phyloP scores from a whole-genome alignment of 2,797 vertebrate genomes.

The Acrocephalus scirpaceus region DNA sequence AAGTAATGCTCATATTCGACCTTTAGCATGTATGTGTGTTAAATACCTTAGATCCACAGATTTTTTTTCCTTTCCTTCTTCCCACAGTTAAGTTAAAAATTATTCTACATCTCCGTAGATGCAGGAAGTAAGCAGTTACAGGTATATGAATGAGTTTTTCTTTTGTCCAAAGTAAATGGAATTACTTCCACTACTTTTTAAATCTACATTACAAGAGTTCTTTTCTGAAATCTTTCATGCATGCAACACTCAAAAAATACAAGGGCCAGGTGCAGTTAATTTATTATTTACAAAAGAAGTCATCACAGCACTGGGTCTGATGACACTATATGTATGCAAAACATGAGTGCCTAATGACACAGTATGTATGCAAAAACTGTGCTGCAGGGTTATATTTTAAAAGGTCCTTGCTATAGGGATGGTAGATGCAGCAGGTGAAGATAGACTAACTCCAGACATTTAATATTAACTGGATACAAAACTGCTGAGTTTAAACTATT shows the following conservation, averaged over 20 bases:
- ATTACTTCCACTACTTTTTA: neutral
- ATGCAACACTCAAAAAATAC: neutral
- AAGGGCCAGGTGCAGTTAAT: neutral
- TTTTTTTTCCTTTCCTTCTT: neutral
- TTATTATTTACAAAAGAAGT: neutral
- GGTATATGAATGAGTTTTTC: neutral
- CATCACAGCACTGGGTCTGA: neutral
- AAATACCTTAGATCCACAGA: neutral
- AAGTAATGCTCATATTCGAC: neutral
- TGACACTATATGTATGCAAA: neutral
- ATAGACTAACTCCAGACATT: neutral
- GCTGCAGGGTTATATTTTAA: neutral
- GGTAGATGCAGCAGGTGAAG: neutral
- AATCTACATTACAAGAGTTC: neutral
- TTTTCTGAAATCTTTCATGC: neutral
- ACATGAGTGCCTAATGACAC: neutral
- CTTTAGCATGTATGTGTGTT: neutral
- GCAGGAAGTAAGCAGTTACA: neutral
- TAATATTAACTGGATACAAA: slow-evolving; percentile 3
- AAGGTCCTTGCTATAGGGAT: neutral
- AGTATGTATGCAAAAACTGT: neutral
- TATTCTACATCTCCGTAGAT: neutral
- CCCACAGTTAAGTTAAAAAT: neutral
- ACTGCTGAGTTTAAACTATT: slow-evolving; percentile 25
- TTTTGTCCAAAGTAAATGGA: neutral